Evolutionary conservation across 2,797 vertebrate genomes (phyloP).

Genomic region (Lycodopsis pacificus): DNA sequence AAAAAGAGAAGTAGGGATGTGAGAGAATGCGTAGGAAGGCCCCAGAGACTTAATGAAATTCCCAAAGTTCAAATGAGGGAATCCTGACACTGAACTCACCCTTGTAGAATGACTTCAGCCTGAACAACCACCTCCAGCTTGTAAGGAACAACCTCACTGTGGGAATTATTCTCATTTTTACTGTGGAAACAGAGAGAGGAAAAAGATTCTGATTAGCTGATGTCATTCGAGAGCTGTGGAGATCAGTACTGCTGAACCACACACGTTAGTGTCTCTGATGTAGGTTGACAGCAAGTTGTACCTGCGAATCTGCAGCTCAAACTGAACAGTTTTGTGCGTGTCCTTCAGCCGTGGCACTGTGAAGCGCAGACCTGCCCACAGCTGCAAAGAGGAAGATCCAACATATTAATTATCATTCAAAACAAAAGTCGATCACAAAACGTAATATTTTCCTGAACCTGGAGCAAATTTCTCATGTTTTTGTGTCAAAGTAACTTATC

Average conservation of each 20-base stretch:
- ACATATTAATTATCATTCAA: slow-evolving; percentile 24
- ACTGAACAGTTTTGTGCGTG: slow-evolving; percentile 88
- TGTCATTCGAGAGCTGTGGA: neutral
- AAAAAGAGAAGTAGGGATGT: slow-evolving; percentile 39
- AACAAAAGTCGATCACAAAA: neutral
- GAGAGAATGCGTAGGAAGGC: slow-evolving; percentile 41
- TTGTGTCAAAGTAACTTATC: neutral
- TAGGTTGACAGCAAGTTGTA: slow-evolving; percentile 41
- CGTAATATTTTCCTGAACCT: neutral
- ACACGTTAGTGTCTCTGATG: rapidly evolving
- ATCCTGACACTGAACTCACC: slow-evolving; percentile 83
- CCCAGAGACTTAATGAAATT: slow-evolving; percentile 30
- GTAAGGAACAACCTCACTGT: slow-evolving; percentile 89
- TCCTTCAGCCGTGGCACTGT: slow-evolving; percentile 90
- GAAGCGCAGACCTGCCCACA: slow-evolving; percentile 92
- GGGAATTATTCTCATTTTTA: slow-evolving; percentile 96
- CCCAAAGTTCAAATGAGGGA: slow-evolving; percentile 49
- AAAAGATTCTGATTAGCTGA: slow-evolving; percentile 34
- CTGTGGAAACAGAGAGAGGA: slow-evolving; percentile 75
- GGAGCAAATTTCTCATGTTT: neutral
- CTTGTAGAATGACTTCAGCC: slow-evolving; percentile 88
- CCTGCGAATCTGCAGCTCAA: slow-evolving; percentile 95
- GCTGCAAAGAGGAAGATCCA: slow-evolving; percentile 72
- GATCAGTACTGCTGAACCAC: neutral
- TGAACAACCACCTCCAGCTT: slow-evolving; percentile 88